Percentiles rank a stretch among this genome's conserved stretches.
These are phyloP conservation scores for Lamproptera curius DNA, from an alignment of 2,888 invertebrate genomes.

Conservation along the genomic window DNA sequence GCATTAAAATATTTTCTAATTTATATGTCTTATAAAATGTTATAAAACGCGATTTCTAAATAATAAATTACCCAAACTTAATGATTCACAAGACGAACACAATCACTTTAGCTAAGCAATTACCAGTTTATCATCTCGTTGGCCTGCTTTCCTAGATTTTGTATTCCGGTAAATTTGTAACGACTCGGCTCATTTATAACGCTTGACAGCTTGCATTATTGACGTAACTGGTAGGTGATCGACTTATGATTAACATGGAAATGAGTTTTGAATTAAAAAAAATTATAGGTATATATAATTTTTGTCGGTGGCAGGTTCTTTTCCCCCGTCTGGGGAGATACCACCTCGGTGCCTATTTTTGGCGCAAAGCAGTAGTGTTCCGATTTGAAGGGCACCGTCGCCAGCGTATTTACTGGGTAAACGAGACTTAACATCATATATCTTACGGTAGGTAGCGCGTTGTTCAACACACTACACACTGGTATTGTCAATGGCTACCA, in stretches of 20 bases:
- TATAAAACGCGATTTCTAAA: too few relatives aligned
- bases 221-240: not conserved
- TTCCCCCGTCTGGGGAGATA: too few relatives aligned
- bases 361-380: too few relatives aligned
- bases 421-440: too few relatives aligned
- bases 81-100: not conserved
- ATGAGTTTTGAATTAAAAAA: not conserved
- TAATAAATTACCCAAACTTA: not conserved
- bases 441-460: too few relatives aligned
- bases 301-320: not conserved
- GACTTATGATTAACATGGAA: not conserved
- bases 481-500: too few relatives aligned
- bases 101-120: slow-evolving; percentile 3
- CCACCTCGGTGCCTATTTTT: too few relatives aligned
- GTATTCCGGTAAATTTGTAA: slow-evolving; percentile 3
- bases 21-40: too few relatives aligned
- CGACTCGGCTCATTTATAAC: not conserved
- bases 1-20: too few relatives aligned
- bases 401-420: too few relatives aligned
- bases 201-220: not conserved
- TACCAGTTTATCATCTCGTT: slow-evolving; percentile 4
- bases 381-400: too few relatives aligned
- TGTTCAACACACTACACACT: too few relatives aligned
- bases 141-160: not conserved
- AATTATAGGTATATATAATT: not conserved